Base-by-base conservation (phyloP, 2,113 vertebrate genomes). In the Galemys pyrenaicus region DNA sequence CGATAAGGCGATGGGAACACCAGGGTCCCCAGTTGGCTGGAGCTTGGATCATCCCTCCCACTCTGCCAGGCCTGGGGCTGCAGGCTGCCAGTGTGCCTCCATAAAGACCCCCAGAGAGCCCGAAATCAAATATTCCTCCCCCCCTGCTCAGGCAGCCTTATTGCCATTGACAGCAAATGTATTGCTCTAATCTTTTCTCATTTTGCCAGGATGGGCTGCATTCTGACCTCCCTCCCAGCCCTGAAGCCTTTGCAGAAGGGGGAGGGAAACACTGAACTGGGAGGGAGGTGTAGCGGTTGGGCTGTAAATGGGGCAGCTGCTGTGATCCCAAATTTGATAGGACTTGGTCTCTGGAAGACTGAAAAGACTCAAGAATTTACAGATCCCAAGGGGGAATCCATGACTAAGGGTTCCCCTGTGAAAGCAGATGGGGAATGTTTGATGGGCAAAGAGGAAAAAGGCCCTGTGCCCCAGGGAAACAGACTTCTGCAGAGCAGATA, bases 101-200 rank as follows among this genome's bases (percentile, higher is more conserved):
- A 82, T 85, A 58, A 90, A 88, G 92, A 86, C 86, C 96, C 95
- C 96, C 1, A 1, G 94, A 97, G 94, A 93, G 81, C 77, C 82
- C 2, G 20, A 95, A 98, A 97, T 97, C 95, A 97, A 97, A 97
- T 96, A 95, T 92, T 96, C 95, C 96, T 93, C 81, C 88, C 97
- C 71, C 91, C 95, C 92, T 96, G 93, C 84, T 96, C 95, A 79
- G 89, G 88, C 92, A 77, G 96, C n/a, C 84, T 97, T 97, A 98
- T 95, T 97, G 96, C 95, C 95, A 96, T 77, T 97, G 97, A 97
- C 97, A 97, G 97, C 83, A 97, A 97, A 98, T 96, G 96, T 97
- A 97, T 97, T 97, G 96, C 97, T 97, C 92, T 97, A 97, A 98
- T 98, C 94, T 97, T 95, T 94, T 97, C 95, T 97, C 96, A 97